Evolutionary conservation across 2,113 vertebrate genomes (phyloP).

Genomic region (Nestor notabilis): DNA sequence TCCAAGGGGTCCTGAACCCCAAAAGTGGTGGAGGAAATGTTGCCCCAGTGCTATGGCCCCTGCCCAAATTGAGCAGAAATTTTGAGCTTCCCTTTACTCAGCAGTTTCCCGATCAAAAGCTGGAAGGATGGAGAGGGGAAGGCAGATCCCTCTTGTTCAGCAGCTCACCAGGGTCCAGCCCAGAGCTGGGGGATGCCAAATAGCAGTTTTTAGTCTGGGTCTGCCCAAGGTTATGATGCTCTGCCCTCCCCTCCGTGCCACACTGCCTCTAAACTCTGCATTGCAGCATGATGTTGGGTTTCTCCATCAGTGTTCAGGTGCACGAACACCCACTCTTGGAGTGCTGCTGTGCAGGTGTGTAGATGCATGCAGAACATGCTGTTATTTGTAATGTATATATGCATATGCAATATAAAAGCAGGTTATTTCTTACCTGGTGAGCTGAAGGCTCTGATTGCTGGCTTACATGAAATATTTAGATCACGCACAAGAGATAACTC

Average conservation of each 20-base stretch:
- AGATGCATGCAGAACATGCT: not conserved
- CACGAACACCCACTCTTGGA: not conserved
- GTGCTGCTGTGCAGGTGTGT: constrained; percentile 35
- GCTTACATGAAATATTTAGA: constrained; percentile 51
- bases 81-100: not conserved
- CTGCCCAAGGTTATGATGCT: constrained; percentile 16
- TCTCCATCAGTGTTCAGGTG: not conserved
- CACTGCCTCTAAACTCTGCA: constrained; percentile 34
- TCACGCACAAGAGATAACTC: constrained; percentile 53
- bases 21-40: not conserved
- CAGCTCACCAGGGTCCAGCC: not conserved
- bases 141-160: not conserved
- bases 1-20: not conserved
- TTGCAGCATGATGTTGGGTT: constrained; percentile 41
- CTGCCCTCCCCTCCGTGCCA: not conserved
- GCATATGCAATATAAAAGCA: constrained; percentile 11
- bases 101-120: not conserved
- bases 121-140: not conserved
- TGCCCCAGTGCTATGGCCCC: accelerated
- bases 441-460: constrained; percentile 10
- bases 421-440: not conserved
- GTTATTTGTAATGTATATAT: not conserved
- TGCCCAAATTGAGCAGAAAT: not conserved
- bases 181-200: not conserved
- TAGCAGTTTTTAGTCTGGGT: not conserved